These are phyloP conservation scores for Gallirallus australis DNA, from an alignment of 2,797 vertebrate genomes.

Conservation along the genomic window DNA sequence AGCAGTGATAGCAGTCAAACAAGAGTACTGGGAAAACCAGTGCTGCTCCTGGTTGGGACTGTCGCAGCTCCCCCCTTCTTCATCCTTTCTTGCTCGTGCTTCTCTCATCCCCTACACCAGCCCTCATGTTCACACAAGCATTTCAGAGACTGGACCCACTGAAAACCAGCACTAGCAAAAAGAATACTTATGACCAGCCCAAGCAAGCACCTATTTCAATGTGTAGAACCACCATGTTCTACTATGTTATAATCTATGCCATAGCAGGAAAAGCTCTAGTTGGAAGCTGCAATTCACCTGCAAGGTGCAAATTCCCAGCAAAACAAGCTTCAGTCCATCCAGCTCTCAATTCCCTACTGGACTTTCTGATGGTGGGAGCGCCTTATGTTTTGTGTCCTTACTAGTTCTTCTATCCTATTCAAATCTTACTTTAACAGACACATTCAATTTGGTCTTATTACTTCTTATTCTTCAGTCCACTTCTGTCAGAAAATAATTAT, in stretches of 20 bases:
- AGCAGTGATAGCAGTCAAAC: neutral
- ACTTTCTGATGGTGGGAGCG: neutral
- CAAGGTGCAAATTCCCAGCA: neutral
- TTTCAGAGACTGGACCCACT: neutral
- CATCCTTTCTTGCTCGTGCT: neutral
- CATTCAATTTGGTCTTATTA: slow-evolving; percentile 27
- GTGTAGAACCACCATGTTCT: neutral
- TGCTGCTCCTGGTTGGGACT: neutral
- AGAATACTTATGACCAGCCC: neutral
- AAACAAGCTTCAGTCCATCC: neutral
- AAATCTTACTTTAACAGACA: neutral
- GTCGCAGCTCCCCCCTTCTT: neutral
- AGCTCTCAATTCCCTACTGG: neutral
- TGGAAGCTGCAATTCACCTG: neutral
- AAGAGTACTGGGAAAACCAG: neutral
- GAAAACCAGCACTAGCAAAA: neutral
- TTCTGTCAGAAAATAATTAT: neutral
- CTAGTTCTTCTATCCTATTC: neutral
- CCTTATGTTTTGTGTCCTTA: neutral
- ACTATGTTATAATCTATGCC: neutral
- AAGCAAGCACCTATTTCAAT: neutral
- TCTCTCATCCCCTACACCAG: neutral
- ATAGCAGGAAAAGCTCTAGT: neutral
- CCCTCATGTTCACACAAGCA: neutral
- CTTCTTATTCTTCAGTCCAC: neutral